These are phyloP conservation scores for Trachurus trachurus DNA, from an alignment of 2,797 vertebrate genomes.

Conservation along the genomic window DNA sequence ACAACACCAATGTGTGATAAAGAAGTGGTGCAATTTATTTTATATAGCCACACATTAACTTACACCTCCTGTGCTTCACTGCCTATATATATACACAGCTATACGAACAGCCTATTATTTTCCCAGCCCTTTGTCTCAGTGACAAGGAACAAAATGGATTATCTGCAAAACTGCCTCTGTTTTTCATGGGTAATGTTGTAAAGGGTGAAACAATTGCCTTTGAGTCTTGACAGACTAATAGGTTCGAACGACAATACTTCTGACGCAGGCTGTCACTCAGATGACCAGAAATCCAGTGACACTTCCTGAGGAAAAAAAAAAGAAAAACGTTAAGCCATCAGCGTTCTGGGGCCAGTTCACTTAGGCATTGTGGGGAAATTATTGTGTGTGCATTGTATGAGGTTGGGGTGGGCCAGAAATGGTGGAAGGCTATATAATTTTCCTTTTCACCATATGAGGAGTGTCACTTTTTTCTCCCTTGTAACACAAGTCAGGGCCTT, in stretches of 20 bases:
- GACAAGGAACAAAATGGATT: conserved; percentile 23
- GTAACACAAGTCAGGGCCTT: neutral
- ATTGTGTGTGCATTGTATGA: neutral
- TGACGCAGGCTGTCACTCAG: conserved; percentile 46
- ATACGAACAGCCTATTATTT: neutral
- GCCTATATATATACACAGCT: neutral
- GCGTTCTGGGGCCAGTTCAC: conserved; percentile 13
- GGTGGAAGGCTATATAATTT: neutral
- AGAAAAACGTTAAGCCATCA: conserved; percentile 34
- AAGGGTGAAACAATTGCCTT: conserved; percentile 23
- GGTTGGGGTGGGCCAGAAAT: neutral
- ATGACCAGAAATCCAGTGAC: conserved; percentile 34
- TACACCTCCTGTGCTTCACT: conserved; percentile 2
- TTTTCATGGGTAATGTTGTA: conserved; percentile 30
- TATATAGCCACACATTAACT: neutral
- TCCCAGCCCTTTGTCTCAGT: neutral
- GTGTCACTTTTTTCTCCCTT: neutral
- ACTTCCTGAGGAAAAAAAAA: conserved; percentile 28
- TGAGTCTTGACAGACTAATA: conserved; percentile 52
- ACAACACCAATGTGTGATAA: neutral
- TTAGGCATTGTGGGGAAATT: neutral
- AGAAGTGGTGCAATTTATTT: neutral
- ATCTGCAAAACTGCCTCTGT: conserved; percentile 25
- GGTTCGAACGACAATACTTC: conserved; percentile 50
- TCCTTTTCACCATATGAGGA: neutral